These are phyloP conservation scores for Microcebus murinus DNA, from an alignment of 2,113 vertebrate species.

Conservation along the genomic window DNA sequence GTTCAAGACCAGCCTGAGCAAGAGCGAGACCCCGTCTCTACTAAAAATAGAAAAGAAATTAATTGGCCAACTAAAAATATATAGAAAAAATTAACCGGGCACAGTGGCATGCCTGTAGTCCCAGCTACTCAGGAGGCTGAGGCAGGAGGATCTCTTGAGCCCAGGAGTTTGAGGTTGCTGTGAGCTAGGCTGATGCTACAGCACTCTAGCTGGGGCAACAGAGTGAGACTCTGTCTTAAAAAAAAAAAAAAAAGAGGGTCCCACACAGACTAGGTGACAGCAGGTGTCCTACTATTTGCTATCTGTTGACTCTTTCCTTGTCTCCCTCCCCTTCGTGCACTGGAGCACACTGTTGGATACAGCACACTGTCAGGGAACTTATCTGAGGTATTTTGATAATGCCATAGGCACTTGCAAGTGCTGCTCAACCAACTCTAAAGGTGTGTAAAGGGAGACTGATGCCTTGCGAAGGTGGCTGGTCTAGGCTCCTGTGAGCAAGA, in stretches of 20 bases:
- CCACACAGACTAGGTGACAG: slow-evolving; percentile 73
- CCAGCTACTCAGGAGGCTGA: no score
- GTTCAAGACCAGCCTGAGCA: no score
- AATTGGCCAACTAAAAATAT: no score
- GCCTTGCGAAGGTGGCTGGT: background rate
- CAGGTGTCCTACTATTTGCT: slow-evolving; percentile 79
- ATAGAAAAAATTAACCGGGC: no score
- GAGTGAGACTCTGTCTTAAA: no score
- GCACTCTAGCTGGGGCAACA: no score
- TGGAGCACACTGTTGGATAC: slow-evolving; percentile 58
- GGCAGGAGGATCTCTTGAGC: no score
- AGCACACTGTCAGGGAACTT: slow-evolving; percentile 31
- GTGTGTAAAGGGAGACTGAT: background rate
- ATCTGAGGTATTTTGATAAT: slow-evolving; percentile 62
- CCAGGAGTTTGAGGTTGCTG: no score
- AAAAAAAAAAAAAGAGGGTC: slow-evolving; percentile 8
- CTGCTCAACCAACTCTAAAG: slow-evolving; percentile 46
- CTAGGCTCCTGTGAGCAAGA: background rate
- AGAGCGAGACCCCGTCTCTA: no score
- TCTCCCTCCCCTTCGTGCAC: background rate
- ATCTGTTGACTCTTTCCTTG: slow-evolving; percentile 79
- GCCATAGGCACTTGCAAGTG: slow-evolving; percentile 28
- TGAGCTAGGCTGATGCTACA: no score
- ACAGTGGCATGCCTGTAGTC: no score
- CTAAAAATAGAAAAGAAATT: no score